Percentiles rank a stretch among this genome's conserved stretches.
phyloP scores from a whole-genome alignment of 2,888 invertebrate species.

The Stenodema calcarata region DNA sequence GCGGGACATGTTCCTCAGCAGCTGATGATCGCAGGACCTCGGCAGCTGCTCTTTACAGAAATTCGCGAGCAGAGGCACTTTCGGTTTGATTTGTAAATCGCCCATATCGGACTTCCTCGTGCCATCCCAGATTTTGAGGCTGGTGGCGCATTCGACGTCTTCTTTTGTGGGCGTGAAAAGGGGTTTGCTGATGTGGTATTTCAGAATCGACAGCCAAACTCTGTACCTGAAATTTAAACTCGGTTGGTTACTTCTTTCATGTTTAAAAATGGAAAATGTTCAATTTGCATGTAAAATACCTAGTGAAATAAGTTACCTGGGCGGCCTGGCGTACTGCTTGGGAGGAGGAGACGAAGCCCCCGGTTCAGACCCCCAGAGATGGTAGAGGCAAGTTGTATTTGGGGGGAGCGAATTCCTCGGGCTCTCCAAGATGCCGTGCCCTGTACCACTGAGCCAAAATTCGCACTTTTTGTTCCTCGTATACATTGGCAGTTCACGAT shows the following conservation, averaged over 20 bases:
- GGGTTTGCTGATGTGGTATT: conserved; percentile 78
- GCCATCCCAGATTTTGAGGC: conserved; percentile 87
- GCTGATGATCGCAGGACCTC: conserved; percentile 81
- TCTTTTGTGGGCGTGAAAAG: conserved; percentile 71
- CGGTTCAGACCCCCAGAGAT: conserved; percentile 66
- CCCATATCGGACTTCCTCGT: conserved; percentile 59
- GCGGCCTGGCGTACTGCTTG: conserved; percentile 52
- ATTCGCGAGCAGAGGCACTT: conserved; percentile 71
- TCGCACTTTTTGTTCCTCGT: conserved; percentile 87
- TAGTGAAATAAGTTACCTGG: conserved; percentile 30
- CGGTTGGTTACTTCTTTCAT: too few relatives aligned
- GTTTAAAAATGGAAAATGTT: too few relatives aligned
- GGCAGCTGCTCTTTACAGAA: conserved; percentile 84
- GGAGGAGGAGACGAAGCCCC: conserved; percentile 56
- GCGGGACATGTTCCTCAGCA: conserved; percentile 69
- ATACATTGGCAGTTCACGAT: conserved; percentile 81
- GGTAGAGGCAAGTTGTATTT: conserved; percentile 88
- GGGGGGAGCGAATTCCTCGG: conserved; percentile 85
- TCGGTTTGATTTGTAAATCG: conserved; percentile 35
- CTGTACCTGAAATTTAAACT: conserved; percentile 67
- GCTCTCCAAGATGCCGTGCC: conserved; percentile 80
- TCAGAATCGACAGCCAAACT: conserved; percentile 85
- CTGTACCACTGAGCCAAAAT: conserved; percentile 83
- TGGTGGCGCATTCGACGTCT: conserved; percentile 81
- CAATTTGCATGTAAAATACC: too few relatives aligned